Evolutionary conservation across 1,140 invertebrate species (phyloP).

Genomic region (Zaprionus camerounensis): DNA sequence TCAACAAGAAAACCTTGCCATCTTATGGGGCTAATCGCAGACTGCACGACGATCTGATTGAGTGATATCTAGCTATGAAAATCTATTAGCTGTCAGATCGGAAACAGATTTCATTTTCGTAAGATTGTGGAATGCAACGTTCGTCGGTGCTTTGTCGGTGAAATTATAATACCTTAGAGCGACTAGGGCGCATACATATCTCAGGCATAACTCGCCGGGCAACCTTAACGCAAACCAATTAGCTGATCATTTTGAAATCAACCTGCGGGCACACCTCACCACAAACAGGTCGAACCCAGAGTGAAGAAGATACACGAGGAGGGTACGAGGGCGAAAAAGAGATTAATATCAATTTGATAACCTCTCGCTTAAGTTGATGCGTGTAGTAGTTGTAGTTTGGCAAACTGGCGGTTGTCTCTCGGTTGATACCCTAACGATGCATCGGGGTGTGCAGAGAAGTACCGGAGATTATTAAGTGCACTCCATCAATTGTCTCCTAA

Average conservation of each 20-base stretch:
- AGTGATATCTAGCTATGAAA: not conserved
- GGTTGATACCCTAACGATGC: not conserved
- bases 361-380: conserved; percentile 15
- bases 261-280: conserved; percentile 35
- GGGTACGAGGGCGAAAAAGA: not conserved
- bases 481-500: conserved; percentile 1
- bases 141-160: not conserved
- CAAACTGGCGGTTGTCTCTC: not conserved
- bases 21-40: no score
- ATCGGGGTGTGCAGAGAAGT: not conserved
- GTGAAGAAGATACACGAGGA: conserved; percentile 1
- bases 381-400: not conserved
- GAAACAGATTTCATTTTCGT: conserved; percentile 2
- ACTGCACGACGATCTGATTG: not conserved
- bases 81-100: not conserved
- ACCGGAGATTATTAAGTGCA: not conserved
- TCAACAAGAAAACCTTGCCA: conserved; percentile 10
- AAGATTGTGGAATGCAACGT: not conserved
- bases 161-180: not conserved
- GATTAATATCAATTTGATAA: conserved; percentile 41
- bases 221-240: conserved; percentile 29
- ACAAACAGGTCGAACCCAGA: not conserved
- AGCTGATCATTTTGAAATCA: conserved; percentile 44
- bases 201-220: not conserved
- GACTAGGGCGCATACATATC: not conserved